A percentile compares a stretch with the other conserved stretches of the same genome.
phyloP scores from a whole-genome alignment of 2,113 vertebrate species.

The Petrocephalus zakoni region DNA sequence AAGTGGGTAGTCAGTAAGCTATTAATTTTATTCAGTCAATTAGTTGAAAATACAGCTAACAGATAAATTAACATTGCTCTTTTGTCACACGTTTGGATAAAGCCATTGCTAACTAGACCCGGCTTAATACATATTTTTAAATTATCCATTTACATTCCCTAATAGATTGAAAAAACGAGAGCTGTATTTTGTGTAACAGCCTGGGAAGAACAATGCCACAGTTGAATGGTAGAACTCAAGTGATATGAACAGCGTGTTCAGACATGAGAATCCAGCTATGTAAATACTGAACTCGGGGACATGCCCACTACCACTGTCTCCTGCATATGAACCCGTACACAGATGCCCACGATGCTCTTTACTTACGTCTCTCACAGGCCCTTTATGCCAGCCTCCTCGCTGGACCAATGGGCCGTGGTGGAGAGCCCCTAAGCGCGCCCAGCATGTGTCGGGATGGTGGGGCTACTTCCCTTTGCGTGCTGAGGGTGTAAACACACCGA shows the following conservation, averaged over 20 bases:
- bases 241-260: neutral
- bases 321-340: neutral
- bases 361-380: neutral
- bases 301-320: neutral
- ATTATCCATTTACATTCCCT: slow-evolving; percentile 7
- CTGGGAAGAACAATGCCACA: neutral
- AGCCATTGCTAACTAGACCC: neutral
- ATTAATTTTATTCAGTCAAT: neutral
- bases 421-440: neutral
- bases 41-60: neutral
- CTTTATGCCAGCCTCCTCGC: neutral
- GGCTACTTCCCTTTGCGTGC: neutral
- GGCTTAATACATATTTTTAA: neutral
- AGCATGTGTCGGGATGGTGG: neutral
- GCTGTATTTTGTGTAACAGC: neutral
- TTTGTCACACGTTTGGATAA: neutral
- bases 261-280: slow-evolving; percentile 1
- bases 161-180: neutral
- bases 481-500: neutral
- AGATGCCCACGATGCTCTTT: neutral
- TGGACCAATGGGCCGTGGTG: neutral
- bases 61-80: neutral
- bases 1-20: neutral
- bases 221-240: neutral
- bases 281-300: neutral